These are phyloP conservation scores for Babyrousa celebensis DNA, from an alignment of 2,797 vertebrate species.

Conservation along the genomic window DNA sequence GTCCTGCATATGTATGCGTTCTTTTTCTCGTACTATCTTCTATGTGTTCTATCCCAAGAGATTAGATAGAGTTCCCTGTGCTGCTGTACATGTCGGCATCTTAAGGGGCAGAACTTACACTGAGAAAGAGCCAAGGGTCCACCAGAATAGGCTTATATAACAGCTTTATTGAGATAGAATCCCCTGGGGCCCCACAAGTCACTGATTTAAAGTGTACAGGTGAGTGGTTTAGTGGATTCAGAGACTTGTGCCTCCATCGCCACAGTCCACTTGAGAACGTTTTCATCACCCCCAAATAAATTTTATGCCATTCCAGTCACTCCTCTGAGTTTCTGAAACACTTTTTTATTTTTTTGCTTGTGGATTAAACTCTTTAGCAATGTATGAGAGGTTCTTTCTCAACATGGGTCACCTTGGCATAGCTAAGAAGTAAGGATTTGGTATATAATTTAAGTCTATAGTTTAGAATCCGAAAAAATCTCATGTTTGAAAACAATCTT, in stretches of 20 bases:
- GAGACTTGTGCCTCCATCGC: background rate
- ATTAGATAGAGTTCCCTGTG: too few relatives aligned
- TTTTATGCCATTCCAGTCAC: too few relatives aligned
- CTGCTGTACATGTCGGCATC: too few relatives aligned
- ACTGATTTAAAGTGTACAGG: too few relatives aligned
- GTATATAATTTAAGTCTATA: background rate
- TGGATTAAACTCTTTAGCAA: slow-evolving; percentile 3
- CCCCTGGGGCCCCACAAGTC: background rate
- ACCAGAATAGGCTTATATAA: background rate
- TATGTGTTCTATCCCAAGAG: too few relatives aligned
- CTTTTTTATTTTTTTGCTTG: background rate
- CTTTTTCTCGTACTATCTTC: too few relatives aligned
- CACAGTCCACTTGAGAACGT: background rate
- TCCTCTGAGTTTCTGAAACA: background rate
- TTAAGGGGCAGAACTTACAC: background rate
- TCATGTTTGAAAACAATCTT: background rate
- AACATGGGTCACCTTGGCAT: background rate
- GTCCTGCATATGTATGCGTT: too few relatives aligned
- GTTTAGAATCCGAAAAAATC: background rate
- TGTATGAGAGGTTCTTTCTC: background rate
- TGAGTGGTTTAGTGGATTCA: background rate
- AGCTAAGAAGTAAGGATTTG: background rate
- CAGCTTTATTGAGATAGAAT: background rate
- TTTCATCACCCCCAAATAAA: background rate
- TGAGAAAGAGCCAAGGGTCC: background rate